A percentile compares a stretch with the other conserved stretches of the same genome.
Conservation (phyloP, 2,113 vertebrate genomes). For the Gymnocephalus cernua region DNA sequence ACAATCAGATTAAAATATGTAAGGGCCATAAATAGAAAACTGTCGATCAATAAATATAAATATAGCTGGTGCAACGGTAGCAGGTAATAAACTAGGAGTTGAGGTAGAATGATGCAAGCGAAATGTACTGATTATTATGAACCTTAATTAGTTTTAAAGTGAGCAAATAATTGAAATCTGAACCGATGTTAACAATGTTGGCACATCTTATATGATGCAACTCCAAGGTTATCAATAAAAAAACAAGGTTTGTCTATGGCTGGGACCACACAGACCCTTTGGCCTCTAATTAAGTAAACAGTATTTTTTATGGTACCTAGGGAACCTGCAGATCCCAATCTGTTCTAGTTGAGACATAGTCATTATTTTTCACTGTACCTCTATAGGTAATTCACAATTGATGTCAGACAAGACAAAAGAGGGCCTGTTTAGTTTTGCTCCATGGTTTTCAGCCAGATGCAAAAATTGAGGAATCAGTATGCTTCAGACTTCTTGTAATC, state of each 20-base stretch:
- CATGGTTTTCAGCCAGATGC: constrained; percentile 45
- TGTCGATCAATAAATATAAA: no score
- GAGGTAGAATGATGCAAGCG: not conserved
- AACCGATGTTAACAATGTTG: not conserved
- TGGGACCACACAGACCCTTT: not conserved
- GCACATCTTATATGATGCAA: not conserved
- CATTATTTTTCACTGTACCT: constrained; percentile 18
- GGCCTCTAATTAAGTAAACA: not conserved
- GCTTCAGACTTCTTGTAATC: constrained; percentile 63
- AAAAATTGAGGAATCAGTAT: constrained; percentile 52
- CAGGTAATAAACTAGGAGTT: not conserved
- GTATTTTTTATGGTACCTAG: constrained; percentile 1
- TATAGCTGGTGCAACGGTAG: no score
- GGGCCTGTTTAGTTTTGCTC: constrained; percentile 45
- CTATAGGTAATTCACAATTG: constrained; percentile 30
- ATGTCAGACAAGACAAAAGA: constrained; percentile 46
- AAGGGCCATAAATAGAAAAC: no score
- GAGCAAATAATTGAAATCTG: not conserved
- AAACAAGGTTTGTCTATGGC: not conserved
- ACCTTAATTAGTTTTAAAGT: not conserved
- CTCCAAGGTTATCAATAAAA: not conserved
- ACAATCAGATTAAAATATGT: no score
- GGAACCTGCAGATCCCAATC: constrained; percentile 37
- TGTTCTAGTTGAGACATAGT: constrained; percentile 24
- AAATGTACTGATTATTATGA: not conserved